Evolutionary conservation across 2,888 invertebrate genomes (phyloP), one percentile per base, ranked within the genome.

Genomic region (Oligia latruncula): DNA sequence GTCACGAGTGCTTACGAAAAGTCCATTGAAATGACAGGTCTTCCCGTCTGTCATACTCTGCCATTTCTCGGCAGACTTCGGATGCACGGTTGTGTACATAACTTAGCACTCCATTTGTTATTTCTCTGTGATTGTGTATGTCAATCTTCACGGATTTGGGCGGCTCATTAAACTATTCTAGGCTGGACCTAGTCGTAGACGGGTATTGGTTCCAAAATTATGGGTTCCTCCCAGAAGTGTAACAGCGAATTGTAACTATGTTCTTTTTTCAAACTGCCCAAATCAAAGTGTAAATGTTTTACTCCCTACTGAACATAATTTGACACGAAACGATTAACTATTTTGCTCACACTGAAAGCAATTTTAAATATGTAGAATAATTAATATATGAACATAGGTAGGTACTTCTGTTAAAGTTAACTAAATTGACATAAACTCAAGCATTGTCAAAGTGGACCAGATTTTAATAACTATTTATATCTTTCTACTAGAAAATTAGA

Each of bases 171-270:
- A 85, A 72, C 73, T 65, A 81, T 78, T 78, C 66, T 78, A 71
- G 78, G 87, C 78, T 86, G 87, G 78, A 66, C 83, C 87, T 83
- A 81, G 66, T 55, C 46, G 49, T 76, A 77, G 58, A 55, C 46
- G 23, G 66, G 55, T 67, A 71, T 74, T 76, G 78, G 83, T 83
- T 78, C 60, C 60, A 43, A 74, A 67, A 65, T 74, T 55, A 71
- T 64, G 68, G 40, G 68, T 68, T 65, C 55, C 23, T 43, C 64
- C 40, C 60, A 55, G 20, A 71, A 72, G 23, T n/a, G 65, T 40
- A 58, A 67, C 55, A 79, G 29, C 20, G 15, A 67, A 29, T 55
- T 23, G 55, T 71, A 46, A 71, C 40, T 64, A 9, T 23, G 23
- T 58, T 70, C 1, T 17, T 29, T 35, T 70, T 40, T 60, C 52